These are phyloP conservation scores for Microplitis demolitor DNA, from an alignment of 1,140 invertebrate species.

Conservation along the genomic window DNA sequence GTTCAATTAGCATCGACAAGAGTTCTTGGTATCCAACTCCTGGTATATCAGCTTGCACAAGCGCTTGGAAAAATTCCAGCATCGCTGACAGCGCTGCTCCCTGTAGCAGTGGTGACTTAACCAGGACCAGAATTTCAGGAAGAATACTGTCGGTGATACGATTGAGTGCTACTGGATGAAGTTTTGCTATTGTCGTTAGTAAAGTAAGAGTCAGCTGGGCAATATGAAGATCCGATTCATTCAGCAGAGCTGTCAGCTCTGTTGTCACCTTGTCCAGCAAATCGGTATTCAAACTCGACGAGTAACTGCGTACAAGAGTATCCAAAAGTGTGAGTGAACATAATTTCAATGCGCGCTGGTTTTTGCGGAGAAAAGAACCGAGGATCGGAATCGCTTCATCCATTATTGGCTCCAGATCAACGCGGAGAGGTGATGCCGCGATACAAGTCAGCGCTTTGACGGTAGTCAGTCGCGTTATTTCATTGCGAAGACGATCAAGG, in stretches of 20 bases:
- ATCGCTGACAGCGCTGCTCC: constrained; percentile 86
- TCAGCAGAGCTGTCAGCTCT: constrained; percentile 88
- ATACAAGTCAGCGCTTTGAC: constrained; percentile 96
- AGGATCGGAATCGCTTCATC: constrained; percentile 88
- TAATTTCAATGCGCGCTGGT: constrained; percentile 93
- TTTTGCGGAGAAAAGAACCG: constrained; percentile 94
- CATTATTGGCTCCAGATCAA: constrained; percentile 86
- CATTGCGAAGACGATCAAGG: constrained; percentile 91
- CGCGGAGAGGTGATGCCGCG: constrained; percentile 85
- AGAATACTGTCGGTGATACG: constrained; percentile 73
- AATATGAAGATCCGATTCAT: constrained; percentile 94
- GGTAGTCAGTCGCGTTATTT: constrained; percentile 94
- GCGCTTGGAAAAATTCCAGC: constrained; percentile 88
- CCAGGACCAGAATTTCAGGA: constrained; percentile 84
- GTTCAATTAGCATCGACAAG: constrained; percentile 73
- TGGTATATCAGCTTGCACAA: constrained; percentile 80
- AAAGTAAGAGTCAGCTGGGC: constrained; percentile 86
- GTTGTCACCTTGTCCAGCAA: constrained; percentile 78
- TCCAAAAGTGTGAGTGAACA: constrained; percentile 89
- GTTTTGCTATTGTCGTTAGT: constrained; percentile 75
- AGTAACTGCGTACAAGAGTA: constrained; percentile 87
- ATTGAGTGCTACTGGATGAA: constrained; percentile 72
- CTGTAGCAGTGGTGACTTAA: constrained; percentile 88
- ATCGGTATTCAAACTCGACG: constrained; percentile 70
- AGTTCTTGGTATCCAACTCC: constrained; percentile 82